These are phyloP conservation scores for Neostethus bicornis DNA, from an alignment of 2,797 vertebrate species.

Conservation along the genomic window DNA sequence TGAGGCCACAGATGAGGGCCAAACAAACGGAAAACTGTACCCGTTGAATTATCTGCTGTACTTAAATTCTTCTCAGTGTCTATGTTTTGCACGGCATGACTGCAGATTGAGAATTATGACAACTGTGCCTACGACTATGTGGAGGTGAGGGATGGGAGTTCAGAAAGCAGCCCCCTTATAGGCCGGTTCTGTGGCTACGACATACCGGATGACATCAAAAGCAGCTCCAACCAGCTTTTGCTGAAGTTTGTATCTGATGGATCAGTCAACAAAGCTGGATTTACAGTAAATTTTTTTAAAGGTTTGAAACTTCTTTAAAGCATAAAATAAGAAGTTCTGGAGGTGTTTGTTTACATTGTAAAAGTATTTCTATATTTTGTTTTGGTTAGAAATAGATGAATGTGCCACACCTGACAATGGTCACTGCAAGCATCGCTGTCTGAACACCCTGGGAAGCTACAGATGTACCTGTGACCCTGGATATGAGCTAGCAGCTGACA, in stretches of 20 bases:
- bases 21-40: neutral
- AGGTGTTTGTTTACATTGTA: neutral
- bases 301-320: constrained; percentile 67
- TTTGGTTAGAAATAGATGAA: constrained; percentile 89
- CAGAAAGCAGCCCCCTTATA: constrained; percentile 85
- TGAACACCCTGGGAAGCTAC: constrained; percentile 96
- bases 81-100: neutral
- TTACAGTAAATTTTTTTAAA: constrained; percentile 94
- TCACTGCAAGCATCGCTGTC: constrained; percentile 92
- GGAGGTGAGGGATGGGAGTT: constrained; percentile 89
- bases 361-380: constrained; percentile 1
- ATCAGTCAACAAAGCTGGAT: constrained; percentile 95
- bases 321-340: neutral
- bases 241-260: constrained; percentile 95
- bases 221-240: constrained; percentile 93
- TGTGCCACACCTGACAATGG: constrained; percentile 90
- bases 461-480: constrained; percentile 94
- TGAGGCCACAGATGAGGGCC: neutral
- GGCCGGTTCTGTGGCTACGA: constrained; percentile 93
- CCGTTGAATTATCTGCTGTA: neutral
- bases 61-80: neutral
- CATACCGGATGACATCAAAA: constrained; percentile 91
- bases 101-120: constrained; percentile 91
- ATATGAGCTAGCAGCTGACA: constrained; percentile 91
- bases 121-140: constrained; percentile 94